A percentile compares a stretch with the other conserved stretches of the same genome.
These are phyloP conservation scores for Zele albiditarsus DNA, from an alignment of 2,888 invertebrate species.

Conservation along the genomic window DNA sequence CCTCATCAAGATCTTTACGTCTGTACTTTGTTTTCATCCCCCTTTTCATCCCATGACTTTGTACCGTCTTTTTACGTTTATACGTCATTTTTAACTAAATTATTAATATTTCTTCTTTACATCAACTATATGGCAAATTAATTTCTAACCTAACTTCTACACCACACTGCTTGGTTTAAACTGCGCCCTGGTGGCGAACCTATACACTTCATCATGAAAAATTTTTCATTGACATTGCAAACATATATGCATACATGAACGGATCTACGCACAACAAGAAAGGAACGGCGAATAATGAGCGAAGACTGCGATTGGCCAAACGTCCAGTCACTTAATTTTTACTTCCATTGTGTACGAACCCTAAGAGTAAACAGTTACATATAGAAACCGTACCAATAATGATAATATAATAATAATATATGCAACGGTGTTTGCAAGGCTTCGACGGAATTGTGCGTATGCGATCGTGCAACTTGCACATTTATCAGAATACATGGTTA, in stretches of 20 bases:
- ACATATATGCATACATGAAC: not conserved
- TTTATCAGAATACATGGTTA: no score
- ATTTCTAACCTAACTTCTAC: not conserved
- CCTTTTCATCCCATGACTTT: conserved; percentile 84
- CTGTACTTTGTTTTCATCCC: conserved; percentile 85
- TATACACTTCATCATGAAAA: not conserved
- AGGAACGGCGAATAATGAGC: no score
- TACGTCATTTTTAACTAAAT: conserved; percentile 77
- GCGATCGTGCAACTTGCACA: no score
- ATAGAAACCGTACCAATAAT: no score
- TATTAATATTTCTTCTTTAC: not conserved
- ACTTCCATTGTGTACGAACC: no score
- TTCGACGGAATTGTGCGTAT: no score
- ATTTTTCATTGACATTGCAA: not conserved
- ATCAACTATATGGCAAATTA: conserved; percentile 18
- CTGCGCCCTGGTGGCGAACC: not conserved
- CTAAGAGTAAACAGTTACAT: no score
- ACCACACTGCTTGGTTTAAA: not conserved
- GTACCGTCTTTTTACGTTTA: conserved; percentile 86
- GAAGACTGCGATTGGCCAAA: no score
- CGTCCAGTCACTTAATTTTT: no score
- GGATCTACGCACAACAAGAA: no score
- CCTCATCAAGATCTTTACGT: conserved; percentile 87
- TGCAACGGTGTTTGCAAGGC: no score
- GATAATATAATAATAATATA: no score